Evolutionary conservation across 2,888 invertebrate genomes (phyloP), one percentile per base, ranked within the genome.

Genomic region (Dorcus parallelipipedus): DNA sequence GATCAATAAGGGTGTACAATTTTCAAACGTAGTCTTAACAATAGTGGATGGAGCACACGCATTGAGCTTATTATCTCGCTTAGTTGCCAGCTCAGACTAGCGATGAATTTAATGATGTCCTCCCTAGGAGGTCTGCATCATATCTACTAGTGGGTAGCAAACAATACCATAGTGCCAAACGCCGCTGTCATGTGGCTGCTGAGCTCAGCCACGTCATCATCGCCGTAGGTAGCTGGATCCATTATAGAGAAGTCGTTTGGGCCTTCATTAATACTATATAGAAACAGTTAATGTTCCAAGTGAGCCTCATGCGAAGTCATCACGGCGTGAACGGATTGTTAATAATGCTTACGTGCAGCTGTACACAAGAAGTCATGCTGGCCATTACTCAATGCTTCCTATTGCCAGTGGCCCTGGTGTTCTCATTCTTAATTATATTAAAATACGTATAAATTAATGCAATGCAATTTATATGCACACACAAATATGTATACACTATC

Each of bases 51-150:
- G 7, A 33, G 26, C 26, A 33, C 26, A 59, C 51, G 56, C 61
- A 62, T 61, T 52, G 57, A 60, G 59, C 52, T 63, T 61, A 67
- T 66, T 66, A 64, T 61, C 56, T 64, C 60, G 60, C 63, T 60
- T 66, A 54, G 63, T 64, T 60, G 67, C 64, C 60, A 68, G 64
- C 60, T 61, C 59, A 62, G 56, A 61, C 60, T 63, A 60, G 61
- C 40, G 64, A 65, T 63, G 64, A 67, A 64, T 62, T 65, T 67
- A 68, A 68, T 68, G 67, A 67, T 64, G 64, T 62, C 63, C 66
- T 58, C 65, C 20, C 54, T 64, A 61, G 69, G 69, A 64, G 67
- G 67, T 68, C 67, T 52, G 52, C 57, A 62, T 62, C 58, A 55
- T 57, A 66, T 62, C 64, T 20, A 20, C 20, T 59, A 61, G 61